Base-by-base conservation (phyloP, 2,797 vertebrate genomes). In the Micromesistius poutassou region DNA sequence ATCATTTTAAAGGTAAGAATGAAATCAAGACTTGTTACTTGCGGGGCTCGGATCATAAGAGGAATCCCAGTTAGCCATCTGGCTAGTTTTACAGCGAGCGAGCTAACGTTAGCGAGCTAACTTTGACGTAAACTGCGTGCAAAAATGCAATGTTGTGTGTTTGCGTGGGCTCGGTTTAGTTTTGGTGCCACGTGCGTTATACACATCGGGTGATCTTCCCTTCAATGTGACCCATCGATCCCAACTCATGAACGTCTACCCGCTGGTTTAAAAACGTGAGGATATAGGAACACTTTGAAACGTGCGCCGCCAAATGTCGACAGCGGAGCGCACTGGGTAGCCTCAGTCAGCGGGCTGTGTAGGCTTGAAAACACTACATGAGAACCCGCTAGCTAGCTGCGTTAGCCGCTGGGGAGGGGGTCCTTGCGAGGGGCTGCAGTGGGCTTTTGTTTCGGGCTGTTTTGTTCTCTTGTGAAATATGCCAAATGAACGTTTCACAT, bases 381-480 rank as follows among this genome's bases (percentile, higher is more conserved):
- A 22, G 2, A 81, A 82, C 83, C 83, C 10, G 87, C 88, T 89
- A 87, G 89, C 87, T 88, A 84, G 86, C 86, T 81, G 79, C 80
- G 83, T 85, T 72, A 84, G 80, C 83, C 82, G 87, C 87, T 88
- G 86, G 88, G 89, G 91, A 89, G 90, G 91, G 87, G 89, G 89
- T 87, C 87, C 90, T 42, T 42, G 82, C 68, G 78, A 82, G 89
- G 89, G 84, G 90, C 91, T 92, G 89, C 91, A 90, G 90, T 88
- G 91, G 87, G 93, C 93, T 94, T 94, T 95, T 95, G 94, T 95
- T 91, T 95, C 83, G 74, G 87, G 80, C 55, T 89, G 82, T 80
- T 82, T 80, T 75, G 7, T 75, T 82, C 76, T 78, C 71, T 36
- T 84, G 72, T 78, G 79, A 35, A 79, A 81, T 82, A 76, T 75